Evolutionary conservation across 1,140 invertebrate species (phyloP), one percentile per base, ranked within the genome.

Genomic region (Drosophila kurseongensis): DNA sequence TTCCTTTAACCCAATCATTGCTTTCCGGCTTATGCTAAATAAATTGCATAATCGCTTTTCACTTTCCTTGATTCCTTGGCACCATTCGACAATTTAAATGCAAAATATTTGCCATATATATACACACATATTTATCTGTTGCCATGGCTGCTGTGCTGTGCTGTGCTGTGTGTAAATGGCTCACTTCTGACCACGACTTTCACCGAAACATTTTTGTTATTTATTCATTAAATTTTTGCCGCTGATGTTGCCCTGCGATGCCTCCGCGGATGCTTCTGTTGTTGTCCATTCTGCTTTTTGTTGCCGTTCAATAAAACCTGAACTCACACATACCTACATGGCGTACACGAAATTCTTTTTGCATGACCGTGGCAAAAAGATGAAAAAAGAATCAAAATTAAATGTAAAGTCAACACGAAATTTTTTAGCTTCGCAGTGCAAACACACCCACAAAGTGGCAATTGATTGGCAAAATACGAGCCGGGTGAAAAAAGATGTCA

Each of bases 181-280:
- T 88, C 78, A 88, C 79, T 88, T 88, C 84, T 88, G 75, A 76
- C 79, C 76, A 74, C 79, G 76, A 88, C 83, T 88, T 88, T 88
- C 83, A 83, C 83, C 84, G 79, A 79, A 88, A 89, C 67, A 83
- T 88, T 83, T 80, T 67, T 82, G 79, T 83, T 88, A 88, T 88
- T 88, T 88, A 88, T 88, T 88, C 80, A 88, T 88, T 89, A 83
- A 89, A 88, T 83, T 88, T 88, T 89, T 83, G 76, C 67, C 74
- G 67, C 73, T 82, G 78, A 54, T 73, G 71, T 52, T 52, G 67
- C 55, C 62, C 67, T 68, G 55, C 56, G 63, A 57, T 51, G 38
- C 36, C 38, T 41, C 29, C 58, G 62, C 58, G 50, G 54, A 65
- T 75, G 72, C 73, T 66, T 67, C 68, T 74, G 77, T 40, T 66